A percentile compares a stretch with the other conserved stretches of the same genome.
Evolutionary conservation across 2,888 invertebrate genomes (phyloP).

Genomic region (Eupithecia centaureata): DNA sequence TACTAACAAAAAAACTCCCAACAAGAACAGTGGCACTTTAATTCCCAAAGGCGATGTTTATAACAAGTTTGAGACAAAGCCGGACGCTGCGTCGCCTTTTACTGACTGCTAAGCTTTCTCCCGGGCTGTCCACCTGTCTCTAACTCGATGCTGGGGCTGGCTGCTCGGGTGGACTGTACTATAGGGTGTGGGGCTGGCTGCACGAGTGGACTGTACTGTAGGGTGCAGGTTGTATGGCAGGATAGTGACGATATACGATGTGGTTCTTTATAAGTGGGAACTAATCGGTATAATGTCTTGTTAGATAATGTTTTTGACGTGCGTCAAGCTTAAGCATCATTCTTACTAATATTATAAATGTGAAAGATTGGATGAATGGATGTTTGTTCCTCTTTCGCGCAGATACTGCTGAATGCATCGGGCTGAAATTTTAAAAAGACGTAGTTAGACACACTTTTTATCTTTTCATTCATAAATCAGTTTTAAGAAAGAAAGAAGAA

Average conservation of each 20-base stretch:
- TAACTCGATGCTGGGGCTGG: not conserved
- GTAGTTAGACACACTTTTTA: too few relatives aligned
- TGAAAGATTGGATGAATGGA: too few relatives aligned
- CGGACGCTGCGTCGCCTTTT: slow-evolving; percentile 6
- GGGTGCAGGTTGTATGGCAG: not conserved
- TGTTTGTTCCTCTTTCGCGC: too few relatives aligned
- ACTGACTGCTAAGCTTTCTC: slow-evolving; percentile 17
- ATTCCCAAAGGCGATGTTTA: slow-evolving; percentile 33
- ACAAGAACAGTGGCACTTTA: slow-evolving; percentile 17
- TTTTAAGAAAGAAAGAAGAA: too few relatives aligned
- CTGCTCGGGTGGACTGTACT: not conserved
- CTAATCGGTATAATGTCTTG: not conserved
- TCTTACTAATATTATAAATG: too few relatives aligned
- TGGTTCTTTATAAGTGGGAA: not conserved
- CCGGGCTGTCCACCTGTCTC: slow-evolving; percentile 7
- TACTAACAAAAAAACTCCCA: slow-evolving; percentile 12
- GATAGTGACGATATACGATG: not conserved
- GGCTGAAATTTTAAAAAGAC: too few relatives aligned
- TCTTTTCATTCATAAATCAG: too few relatives aligned
- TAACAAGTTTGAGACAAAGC: slow-evolving; percentile 31
- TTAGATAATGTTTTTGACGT: not conserved
- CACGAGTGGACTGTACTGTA: not conserved
- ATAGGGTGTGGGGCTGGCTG: not conserved
- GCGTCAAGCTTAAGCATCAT: not conserved
- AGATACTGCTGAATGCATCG: too few relatives aligned